phyloP scores from a whole-genome alignment of 2,113 vertebrate species.

The Esox niger region DNA sequence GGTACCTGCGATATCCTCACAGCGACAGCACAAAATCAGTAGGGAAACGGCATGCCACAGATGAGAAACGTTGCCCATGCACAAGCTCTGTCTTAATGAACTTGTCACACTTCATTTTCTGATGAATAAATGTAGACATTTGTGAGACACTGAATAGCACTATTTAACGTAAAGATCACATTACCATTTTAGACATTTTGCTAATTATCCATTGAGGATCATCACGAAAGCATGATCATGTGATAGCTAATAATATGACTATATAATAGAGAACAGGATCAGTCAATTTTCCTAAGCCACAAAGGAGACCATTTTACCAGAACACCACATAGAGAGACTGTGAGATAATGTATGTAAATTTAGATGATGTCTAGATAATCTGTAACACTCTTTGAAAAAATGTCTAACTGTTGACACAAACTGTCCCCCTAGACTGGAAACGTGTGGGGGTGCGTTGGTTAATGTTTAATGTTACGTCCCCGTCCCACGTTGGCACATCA shows the following conservation, averaged over 20 bases:
- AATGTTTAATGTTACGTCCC: constrained; percentile 59
- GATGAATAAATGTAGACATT: not conserved
- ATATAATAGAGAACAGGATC: not conserved
- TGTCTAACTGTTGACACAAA: constrained; percentile 65
- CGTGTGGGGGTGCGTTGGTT: constrained; percentile 62
- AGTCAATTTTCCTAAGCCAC: too few relatives aligned
- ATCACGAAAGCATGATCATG: not conserved
- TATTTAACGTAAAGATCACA: not conserved
- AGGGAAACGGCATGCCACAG: not conserved
- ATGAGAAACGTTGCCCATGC: constrained; percentile 19
- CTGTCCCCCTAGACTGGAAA: constrained; percentile 57
- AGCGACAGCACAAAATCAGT: constrained; percentile 7
- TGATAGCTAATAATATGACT: too few relatives aligned
- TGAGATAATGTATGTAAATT: too few relatives aligned
- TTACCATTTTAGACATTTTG: too few relatives aligned
- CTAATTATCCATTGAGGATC: not conserved
- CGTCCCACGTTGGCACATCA: not conserved
- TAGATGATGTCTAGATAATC: too few relatives aligned
- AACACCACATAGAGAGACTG: not conserved
- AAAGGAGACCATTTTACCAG: not conserved
- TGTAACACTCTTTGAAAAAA: not conserved
- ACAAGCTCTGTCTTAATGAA: not conserved
- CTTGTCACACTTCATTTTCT: not conserved
- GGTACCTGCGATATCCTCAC: constrained; percentile 22
- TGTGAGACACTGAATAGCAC: not conserved